phyloP scores from a whole-genome alignment of 2,888 invertebrate species.

The Eurois occulta region DNA sequence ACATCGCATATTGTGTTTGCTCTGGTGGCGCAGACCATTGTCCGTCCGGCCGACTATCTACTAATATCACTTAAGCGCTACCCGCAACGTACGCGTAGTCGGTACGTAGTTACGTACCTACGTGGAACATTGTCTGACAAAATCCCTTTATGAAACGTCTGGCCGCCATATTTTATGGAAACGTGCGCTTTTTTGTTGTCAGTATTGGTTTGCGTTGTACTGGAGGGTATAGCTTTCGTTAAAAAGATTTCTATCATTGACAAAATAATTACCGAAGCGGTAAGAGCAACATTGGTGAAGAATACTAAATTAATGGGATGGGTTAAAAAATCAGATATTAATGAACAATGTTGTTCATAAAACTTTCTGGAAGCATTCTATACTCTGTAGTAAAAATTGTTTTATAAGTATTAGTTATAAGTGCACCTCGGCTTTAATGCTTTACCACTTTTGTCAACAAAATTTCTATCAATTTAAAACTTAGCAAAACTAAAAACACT shows the following conservation, averaged over 20 bases:
- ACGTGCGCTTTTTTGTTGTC: conserved; percentile 27
- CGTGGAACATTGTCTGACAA: conserved; percentile 63
- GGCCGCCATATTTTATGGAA: conserved; percentile 50
- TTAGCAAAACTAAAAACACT: background rate
- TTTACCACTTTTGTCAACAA: background rate
- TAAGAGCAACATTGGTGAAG: background rate
- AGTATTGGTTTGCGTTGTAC: background rate
- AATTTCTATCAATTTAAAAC: background rate
- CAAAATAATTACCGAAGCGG: background rate
- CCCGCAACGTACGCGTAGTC: conserved; percentile 33
- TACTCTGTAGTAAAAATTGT: background rate
- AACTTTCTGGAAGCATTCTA: background rate
- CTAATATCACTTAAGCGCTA: conserved; percentile 76
- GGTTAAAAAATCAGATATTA: background rate
- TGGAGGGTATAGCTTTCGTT: too few relatives aligned
- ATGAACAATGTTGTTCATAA: background rate
- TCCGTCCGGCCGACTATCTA: conserved; percentile 72
- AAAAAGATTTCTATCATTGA: background rate
- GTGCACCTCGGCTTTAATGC: background rate
- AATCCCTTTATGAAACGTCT: conserved; percentile 64
- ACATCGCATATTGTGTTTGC: conserved; percentile 83
- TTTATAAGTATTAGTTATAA: background rate
- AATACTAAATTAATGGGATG: background rate
- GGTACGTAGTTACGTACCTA: conserved; percentile 30
- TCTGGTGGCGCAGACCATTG: conserved; percentile 69